Conservation (phyloP, 64 coral and sea anemone genomes). For the Acropora yongei region DNA sequence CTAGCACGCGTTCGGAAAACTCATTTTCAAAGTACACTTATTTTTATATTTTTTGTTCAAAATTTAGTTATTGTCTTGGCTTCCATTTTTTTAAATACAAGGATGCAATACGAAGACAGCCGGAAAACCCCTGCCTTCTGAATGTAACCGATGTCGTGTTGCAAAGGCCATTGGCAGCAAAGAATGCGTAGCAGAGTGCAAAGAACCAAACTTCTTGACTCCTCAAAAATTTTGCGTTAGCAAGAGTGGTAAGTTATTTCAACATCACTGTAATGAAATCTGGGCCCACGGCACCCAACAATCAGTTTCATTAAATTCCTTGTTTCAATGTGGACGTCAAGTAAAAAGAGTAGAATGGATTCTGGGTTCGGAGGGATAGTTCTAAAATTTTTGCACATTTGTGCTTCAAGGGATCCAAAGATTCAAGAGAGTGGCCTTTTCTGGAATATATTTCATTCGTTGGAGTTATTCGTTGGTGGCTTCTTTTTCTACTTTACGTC, state of each 20-base stretch:
- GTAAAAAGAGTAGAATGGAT: no score
- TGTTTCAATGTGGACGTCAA: no score
- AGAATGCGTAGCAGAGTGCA: neutral
- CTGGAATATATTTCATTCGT: no score
- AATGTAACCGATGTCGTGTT: conserved; percentile 20
- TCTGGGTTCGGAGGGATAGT: no score
- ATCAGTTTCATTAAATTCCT: neutral
- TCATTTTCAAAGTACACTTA: neutral
- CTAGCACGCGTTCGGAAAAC: no score
- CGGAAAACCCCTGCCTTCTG: neutral
- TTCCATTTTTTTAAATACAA: neutral
- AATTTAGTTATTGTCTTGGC: no score
- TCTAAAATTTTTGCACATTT: no score
- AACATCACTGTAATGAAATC: no score
- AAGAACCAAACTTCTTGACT: neutral
- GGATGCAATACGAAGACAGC: neutral
- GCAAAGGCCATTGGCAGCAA: neutral
- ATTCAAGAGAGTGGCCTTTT: no score
- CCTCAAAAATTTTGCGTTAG: neutral
- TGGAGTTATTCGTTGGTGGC: no score
- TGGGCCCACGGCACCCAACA: neutral
- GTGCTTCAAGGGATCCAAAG: no score
- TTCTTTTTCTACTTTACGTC: no score
- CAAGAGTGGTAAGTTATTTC: neutral
- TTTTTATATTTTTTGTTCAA: neutral